Conservation (phyloP, 2,888 invertebrate species). For the Harpalus rufipes region DNA sequence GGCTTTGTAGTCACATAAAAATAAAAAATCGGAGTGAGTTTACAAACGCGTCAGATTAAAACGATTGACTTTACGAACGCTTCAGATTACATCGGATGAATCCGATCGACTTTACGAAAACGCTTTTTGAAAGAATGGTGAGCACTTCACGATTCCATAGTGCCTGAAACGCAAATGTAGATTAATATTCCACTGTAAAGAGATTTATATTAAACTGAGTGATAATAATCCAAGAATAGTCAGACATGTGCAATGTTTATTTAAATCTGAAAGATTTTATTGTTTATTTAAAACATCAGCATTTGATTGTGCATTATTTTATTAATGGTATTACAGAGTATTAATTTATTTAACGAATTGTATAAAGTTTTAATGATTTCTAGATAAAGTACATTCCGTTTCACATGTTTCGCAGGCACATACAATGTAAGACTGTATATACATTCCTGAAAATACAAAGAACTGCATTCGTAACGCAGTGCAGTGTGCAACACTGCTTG, state of each 20-base stretch:
- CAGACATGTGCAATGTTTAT: conserved; percentile 66
- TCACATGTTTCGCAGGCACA: conserved; percentile 55
- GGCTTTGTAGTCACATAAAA: no score
- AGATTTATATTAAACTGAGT: conserved; percentile 65
- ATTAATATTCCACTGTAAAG: conserved; percentile 60
- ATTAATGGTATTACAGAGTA: conserved; percentile 56
- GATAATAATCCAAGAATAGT: conserved; percentile 65
- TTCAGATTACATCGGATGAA: no score
- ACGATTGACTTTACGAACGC: no score
- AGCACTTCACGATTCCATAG: conserved; percentile 65
- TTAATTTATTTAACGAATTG: conserved; percentile 56
- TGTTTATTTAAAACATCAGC: conserved; percentile 40
- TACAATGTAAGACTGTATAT: conserved; percentile 59
- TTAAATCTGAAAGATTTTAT: conserved; percentile 60
- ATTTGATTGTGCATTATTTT: conserved; percentile 59
- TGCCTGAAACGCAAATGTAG: conserved; percentile 66
- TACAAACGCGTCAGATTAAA: no score
- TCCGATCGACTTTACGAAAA: no score
- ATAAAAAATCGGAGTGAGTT: no score
- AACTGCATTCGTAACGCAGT: conserved; percentile 39
- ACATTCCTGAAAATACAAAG: conserved; percentile 53
- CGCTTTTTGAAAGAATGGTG: conserved; percentile 5
- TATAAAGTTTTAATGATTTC: conserved; percentile 45
- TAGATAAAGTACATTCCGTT: conserved; percentile 52
- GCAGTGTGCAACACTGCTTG: conserved; percentile 47